These are phyloP conservation scores for Coregonus sp. DNA, from an alignment of 2,797 vertebrate species.

Conservation along the genomic window DNA sequence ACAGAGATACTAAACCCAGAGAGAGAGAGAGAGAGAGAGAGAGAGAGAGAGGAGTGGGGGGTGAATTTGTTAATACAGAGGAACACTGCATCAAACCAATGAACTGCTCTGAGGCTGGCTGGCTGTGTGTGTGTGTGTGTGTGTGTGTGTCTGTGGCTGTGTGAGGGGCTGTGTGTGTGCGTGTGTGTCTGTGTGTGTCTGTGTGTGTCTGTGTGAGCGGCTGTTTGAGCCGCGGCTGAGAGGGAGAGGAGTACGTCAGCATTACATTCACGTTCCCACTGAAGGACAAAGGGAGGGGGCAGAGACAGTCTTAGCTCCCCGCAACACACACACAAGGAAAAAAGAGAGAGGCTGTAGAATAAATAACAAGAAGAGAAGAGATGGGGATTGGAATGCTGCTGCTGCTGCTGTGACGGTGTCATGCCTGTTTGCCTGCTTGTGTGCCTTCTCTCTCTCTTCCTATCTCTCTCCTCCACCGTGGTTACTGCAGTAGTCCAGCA, in stretches of 20 bases:
- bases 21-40: conserved; percentile 13
- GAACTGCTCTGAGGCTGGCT: conserved; percentile 81
- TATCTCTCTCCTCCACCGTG: conserved; percentile 46
- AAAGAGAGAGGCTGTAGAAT: conserved; percentile 67
- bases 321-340: conserved; percentile 59
- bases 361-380: conserved; percentile 56
- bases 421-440: conserved; percentile 60
- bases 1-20: not conserved
- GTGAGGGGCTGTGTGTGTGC: too few species aligned
- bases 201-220: too few species aligned
- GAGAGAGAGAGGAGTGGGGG: conserved; percentile 41
- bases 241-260: conserved; percentile 91
- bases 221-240: conserved; percentile 70
- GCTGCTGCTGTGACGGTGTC: conserved; percentile 66
- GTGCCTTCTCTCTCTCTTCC: conserved; percentile 4
- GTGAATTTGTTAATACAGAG: conserved; percentile 85
- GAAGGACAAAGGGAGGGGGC: conserved; percentile 97
- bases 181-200: too few species aligned
- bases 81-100: conserved; percentile 93
- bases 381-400: conserved; percentile 64
- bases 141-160: too few species aligned
- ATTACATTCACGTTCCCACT: conserved; percentile 92
- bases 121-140: not conserved
- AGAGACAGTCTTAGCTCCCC: conserved; percentile 85
- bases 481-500: conserved; percentile 79